Evolutionary conservation across 2,888 invertebrate species (phyloP).

Genomic region (Acleris literana): DNA sequence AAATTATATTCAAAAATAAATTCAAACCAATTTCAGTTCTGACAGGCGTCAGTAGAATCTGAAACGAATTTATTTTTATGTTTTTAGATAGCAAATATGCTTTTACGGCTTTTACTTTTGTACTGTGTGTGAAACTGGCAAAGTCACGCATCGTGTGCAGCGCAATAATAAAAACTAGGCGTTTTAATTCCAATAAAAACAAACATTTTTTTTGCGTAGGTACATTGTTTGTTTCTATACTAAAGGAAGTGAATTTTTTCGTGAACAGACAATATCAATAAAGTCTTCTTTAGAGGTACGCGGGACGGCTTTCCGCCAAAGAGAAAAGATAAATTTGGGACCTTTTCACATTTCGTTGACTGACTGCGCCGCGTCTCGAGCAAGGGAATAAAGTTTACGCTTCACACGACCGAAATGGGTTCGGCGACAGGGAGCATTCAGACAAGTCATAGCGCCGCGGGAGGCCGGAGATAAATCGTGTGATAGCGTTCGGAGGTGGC

Average conservation of each 20-base stretch:
- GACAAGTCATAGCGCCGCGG: constrained; percentile 50
- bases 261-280: constrained; percentile 43
- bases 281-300: constrained; percentile 41
- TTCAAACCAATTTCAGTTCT: not conserved
- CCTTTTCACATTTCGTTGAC: constrained; percentile 50
- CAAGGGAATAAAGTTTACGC: constrained; percentile 45
- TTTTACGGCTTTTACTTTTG: not conserved
- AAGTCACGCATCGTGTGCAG: too few species aligned
- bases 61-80: not conserved
- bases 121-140: too few species aligned
- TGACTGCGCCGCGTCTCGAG: constrained; percentile 44
- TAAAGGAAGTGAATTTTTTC: constrained; percentile 13
- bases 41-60: not conserved
- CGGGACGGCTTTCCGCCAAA: constrained; percentile 36
- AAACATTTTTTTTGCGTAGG: too few species aligned
- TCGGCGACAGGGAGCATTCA: constrained; percentile 51
- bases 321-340: constrained; percentile 42
- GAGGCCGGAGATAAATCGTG: constrained; percentile 53
- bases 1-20: not conserved
- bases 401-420: constrained; percentile 43
- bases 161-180: too few species aligned
- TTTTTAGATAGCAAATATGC: not conserved
- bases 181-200: too few species aligned
- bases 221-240: not conserved
- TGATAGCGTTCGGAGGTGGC: constrained; percentile 49